Conservation (phyloP, 37 sponge, comb jelly and placozoan genomes). For the Cladorhizidae sp. region DNA sequence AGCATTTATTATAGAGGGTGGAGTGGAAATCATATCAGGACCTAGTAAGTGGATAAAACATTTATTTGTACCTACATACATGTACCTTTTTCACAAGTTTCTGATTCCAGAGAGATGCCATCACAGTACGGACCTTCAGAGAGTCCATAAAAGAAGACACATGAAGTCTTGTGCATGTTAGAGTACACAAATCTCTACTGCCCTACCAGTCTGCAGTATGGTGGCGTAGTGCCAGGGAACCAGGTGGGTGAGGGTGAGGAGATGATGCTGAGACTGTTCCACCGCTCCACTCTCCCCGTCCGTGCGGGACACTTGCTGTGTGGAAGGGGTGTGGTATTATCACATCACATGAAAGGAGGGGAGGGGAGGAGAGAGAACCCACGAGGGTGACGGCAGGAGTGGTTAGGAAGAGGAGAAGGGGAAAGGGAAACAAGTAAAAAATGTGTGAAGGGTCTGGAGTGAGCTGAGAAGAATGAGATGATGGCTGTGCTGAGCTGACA, state of each 20-base stretch:
- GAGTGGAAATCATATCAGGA: too few relatives aligned
- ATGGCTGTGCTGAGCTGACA: too few relatives aligned
- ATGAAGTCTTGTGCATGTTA: too few relatives aligned
- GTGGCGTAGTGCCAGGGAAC: constrained; percentile 74
- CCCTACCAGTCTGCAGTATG: constrained; percentile 48
- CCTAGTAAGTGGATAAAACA: too few relatives aligned
- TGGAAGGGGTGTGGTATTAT: background rate
- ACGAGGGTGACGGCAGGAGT: background rate
- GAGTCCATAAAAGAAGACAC: too few relatives aligned
- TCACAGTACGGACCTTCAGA: constrained; percentile 9
- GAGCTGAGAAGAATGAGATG: too few relatives aligned
- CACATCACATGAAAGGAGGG: background rate
- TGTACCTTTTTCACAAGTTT: background rate
- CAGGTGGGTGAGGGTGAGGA: constrained; percentile 72
- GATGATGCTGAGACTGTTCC: constrained; percentile 66
- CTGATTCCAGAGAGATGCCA: background rate
- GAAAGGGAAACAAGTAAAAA: too few relatives aligned
- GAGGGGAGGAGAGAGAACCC: background rate
- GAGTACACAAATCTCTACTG: too few relatives aligned
- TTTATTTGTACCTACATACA: too few relatives aligned
- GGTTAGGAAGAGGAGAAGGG: background rate
- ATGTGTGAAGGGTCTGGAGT: too few relatives aligned
- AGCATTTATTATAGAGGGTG: too few relatives aligned
- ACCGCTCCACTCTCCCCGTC: constrained; percentile 73
- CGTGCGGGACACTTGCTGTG: constrained; percentile 65